Evolutionary conservation across 2,888 invertebrate species (phyloP).

Genomic region (Euzetes globulus): DNA sequence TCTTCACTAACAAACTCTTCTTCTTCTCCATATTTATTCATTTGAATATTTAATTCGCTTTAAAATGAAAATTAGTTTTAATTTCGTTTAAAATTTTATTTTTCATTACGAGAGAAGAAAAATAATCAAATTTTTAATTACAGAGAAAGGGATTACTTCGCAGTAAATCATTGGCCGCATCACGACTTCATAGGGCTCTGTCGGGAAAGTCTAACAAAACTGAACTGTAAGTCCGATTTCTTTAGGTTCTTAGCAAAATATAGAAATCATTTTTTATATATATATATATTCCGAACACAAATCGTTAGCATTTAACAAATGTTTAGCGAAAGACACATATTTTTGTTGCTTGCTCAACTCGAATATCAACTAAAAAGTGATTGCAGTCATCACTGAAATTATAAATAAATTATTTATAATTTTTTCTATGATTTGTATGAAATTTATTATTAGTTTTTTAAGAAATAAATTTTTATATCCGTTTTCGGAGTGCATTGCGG

Average conservation of each 20-base stretch:
- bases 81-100: not conserved
- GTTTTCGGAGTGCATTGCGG: too few species aligned
- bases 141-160: constrained; percentile 28
- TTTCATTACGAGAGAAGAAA: not conserved
- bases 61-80: too few species aligned
- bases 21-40: too few species aligned
- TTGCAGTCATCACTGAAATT: too few species aligned
- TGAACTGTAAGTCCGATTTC: constrained; percentile 9
- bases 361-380: too few species aligned
- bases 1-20: not conserved
- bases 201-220: constrained; percentile 23
- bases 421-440: not conserved
- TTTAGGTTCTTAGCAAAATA: not conserved
- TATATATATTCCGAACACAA: not conserved
- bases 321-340: too few species aligned
- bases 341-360: too few species aligned
- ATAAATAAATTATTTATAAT: not conserved
- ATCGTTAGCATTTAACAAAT: not conserved
- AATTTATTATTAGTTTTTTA: not conserved
- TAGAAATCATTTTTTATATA: not conserved
- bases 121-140: not conserved
- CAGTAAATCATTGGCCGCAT: constrained; percentile 28
- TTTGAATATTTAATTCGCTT: too few species aligned
- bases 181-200: constrained; percentile 22
- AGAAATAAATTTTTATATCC: too few species aligned